Conservation (phyloP, 2,888 invertebrate species). For the Synanthedon vespiformis region DNA sequence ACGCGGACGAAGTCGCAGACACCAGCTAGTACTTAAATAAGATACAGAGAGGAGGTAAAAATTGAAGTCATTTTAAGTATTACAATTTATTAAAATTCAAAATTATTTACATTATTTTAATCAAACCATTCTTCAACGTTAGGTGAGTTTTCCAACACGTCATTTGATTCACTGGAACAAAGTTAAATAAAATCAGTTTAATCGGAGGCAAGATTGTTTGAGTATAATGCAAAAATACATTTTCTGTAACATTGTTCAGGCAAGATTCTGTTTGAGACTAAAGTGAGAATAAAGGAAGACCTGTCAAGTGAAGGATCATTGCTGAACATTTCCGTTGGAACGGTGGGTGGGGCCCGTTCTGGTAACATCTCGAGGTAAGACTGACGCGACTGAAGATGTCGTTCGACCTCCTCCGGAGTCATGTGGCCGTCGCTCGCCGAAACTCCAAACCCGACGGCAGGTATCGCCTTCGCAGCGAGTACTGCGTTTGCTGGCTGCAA, state of each 20-base stretch:
- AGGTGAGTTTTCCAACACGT: conserved; percentile 85
- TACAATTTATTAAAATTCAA: not conserved
- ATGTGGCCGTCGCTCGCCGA: conserved; percentile 79
- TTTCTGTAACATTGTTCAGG: too few species aligned
- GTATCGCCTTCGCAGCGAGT: conserved; percentile 66
- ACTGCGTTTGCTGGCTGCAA: conserved; percentile 62
- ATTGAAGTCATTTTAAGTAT: not conserved
- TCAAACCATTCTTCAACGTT: conserved; percentile 86
- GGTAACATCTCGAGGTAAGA: conserved; percentile 83
- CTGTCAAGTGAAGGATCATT: conserved; percentile 91
- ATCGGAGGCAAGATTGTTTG: too few species aligned
- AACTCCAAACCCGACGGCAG: conserved; percentile 51
- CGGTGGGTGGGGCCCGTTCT: conserved; percentile 88
- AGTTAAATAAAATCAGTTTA: not conserved
- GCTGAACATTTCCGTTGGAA: conserved; percentile 94
- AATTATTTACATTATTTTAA: conserved; percentile 16
- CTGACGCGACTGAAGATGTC: conserved; percentile 87
- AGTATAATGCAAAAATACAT: too few species aligned
- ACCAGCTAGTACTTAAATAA: too few species aligned
- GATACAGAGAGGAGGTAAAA: not conserved
- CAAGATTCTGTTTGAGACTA: too few species aligned
- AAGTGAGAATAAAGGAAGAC: conserved; percentile 19
- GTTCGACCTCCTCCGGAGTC: conserved; percentile 92
- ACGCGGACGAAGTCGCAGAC: too few species aligned
- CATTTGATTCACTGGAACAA: conserved; percentile 83